phyloP scores from a whole-genome alignment of 2,888 invertebrate species.

The Drosophila percnosoma region DNA sequence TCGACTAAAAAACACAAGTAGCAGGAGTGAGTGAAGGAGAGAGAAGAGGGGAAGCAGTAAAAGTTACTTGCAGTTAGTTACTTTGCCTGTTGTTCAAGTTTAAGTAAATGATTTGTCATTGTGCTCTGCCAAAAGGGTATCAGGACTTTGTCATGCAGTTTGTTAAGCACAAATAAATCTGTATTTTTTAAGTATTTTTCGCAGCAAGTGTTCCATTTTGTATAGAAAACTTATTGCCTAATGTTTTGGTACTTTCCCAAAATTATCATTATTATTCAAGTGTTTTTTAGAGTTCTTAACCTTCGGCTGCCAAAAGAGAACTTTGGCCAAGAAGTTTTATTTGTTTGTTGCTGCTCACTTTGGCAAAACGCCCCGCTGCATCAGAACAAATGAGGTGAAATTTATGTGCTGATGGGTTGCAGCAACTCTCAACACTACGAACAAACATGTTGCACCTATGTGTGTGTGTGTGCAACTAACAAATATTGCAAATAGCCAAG shows the following conservation, averaged over 20 bases:
- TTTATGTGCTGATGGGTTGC: constrained; percentile 57
- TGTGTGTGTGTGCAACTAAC: neutral
- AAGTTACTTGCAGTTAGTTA: constrained; percentile 35
- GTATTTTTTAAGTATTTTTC: neutral
- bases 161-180: neutral
- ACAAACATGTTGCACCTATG: constrained; percentile 54
- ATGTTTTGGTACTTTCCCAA: neutral
- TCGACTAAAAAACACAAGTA: constrained; percentile 36
- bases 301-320: constrained; percentile 5
- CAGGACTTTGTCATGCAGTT: neutral
- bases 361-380: constrained; percentile 60
- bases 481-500: constrained; percentile 22
- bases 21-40: neutral
- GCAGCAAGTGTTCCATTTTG: neutral
- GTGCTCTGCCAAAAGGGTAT: constrained; percentile 13
- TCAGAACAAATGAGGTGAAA: constrained; percentile 60
- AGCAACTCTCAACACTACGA: constrained; percentile 26
- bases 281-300: constrained; percentile 4
- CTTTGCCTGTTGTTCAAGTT: constrained; percentile 37
- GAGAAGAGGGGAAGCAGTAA: neutral
- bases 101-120: constrained; percentile 54
- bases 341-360: constrained; percentile 60
- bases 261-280: neutral
- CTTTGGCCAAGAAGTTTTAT: constrained; percentile 27
- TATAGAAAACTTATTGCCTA: neutral